Percentiles rank a stretch among this genome's conserved stretches.
Conservation (phyloP, 2,888 invertebrate genomes). For the Schrankia costaestrigalis region DNA sequence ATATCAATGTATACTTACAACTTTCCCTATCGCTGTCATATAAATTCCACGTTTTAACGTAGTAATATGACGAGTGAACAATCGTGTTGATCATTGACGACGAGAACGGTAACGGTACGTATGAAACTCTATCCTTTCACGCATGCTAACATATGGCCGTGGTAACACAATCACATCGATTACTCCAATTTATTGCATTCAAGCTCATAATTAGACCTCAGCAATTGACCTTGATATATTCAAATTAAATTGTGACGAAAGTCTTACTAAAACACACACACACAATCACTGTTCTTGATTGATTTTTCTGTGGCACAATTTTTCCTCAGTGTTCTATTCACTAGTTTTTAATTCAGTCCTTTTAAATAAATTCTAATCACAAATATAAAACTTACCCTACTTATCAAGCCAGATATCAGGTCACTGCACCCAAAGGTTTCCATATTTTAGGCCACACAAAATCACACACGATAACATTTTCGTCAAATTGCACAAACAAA, state of each 20-base stretch:
- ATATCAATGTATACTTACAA: constrained; percentile 18
- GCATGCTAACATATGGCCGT: constrained; percentile 71
- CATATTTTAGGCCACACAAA: constrained; percentile 73
- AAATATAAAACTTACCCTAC: constrained; percentile 53
- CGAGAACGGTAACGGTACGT: constrained; percentile 58
- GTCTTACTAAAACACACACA: too few relatives aligned
- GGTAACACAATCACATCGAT: constrained; percentile 50
- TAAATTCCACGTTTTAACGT: constrained; percentile 34
- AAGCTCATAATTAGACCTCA: constrained; percentile 43
- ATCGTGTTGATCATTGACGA: constrained; percentile 35
- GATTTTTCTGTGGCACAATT: constrained; percentile 55
- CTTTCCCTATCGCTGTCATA: constrained; percentile 39
- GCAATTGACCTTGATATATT: constrained; percentile 56
- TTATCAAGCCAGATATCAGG: constrained; percentile 59
- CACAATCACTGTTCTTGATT: constrained; percentile 52
- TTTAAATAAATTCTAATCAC: constrained; percentile 10
- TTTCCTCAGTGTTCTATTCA: constrained; percentile 27
- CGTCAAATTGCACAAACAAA: constrained; percentile 77
- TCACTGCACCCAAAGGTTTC: constrained; percentile 79
- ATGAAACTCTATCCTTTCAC: constrained; percentile 58
- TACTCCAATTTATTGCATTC: constrained; percentile 47
- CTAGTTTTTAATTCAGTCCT: too few relatives aligned
- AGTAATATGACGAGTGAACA: constrained; percentile 22
- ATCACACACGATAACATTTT: constrained; percentile 79
- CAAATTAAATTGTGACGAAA: constrained; percentile 56